These are phyloP conservation scores for Orthosia gracilis DNA, from an alignment of 2,888 invertebrate species.

Conservation along the genomic window DNA sequence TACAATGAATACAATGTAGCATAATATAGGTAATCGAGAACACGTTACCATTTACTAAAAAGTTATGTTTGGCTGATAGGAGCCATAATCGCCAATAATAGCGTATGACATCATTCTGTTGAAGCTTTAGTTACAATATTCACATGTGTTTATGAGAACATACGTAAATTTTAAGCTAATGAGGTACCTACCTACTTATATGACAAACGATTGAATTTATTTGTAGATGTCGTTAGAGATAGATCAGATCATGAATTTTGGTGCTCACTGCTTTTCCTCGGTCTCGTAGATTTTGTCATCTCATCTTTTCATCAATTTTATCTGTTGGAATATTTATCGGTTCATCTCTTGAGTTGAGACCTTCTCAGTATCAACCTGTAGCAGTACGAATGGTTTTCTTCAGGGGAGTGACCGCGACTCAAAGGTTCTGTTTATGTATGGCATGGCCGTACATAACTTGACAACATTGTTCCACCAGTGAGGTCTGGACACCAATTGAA, in stretches of 20 bases:
- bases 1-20: slow-evolving; percentile 19
- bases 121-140: slow-evolving; percentile 54
- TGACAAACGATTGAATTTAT: slow-evolving; percentile 1
- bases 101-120: slow-evolving; percentile 50
- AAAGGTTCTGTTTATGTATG: neutral
- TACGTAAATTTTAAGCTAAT: slow-evolving; percentile 21
- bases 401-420: neutral
- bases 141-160: slow-evolving; percentile 49
- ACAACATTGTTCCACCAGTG: slow-evolving; percentile 9
- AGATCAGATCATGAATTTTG: neutral
- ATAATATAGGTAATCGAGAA: slow-evolving; percentile 19
- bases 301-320: neutral
- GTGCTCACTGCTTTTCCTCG: neutral
- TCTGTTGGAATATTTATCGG: neutral
- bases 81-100: slow-evolving; percentile 53
- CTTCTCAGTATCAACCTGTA: neutral
- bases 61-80: slow-evolving; percentile 49
- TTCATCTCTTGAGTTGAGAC: neutral
- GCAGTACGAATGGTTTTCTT: too few species aligned
- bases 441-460: neutral
- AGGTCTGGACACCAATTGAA: slow-evolving; percentile 23
- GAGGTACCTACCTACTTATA: neutral
- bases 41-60: slow-evolving; percentile 38
- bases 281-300: neutral
- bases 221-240: neutral